Percentiles rank a stretch among this genome's conserved stretches.
These are phyloP conservation scores for Falcaria lacertinaria DNA, from an alignment of 2,888 invertebrate genomes.

Conservation along the genomic window DNA sequence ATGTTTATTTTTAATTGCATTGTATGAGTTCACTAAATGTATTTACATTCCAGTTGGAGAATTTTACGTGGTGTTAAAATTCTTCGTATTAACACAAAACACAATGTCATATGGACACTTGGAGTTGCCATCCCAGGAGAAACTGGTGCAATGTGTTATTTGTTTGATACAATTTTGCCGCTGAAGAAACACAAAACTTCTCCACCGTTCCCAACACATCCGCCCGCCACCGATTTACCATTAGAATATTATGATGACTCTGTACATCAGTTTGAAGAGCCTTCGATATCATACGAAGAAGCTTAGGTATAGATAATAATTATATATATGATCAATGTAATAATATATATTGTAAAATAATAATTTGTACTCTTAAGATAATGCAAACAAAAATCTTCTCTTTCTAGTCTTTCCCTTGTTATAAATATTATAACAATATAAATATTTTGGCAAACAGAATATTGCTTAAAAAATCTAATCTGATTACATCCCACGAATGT, in stretches of 20 bases:
- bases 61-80: conserved; percentile 85
- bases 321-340: neutral
- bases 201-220: conserved; percentile 90
- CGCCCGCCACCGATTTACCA: conserved; percentile 79
- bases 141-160: conserved; percentile 86
- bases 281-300: conserved; percentile 83
- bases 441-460: no score
- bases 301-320: conserved; percentile 19
- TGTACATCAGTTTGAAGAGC: conserved; percentile 86
- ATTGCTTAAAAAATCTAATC: no score
- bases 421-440: no score
- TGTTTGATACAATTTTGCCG: conserved; percentile 89
- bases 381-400: no score
- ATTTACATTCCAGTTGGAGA: conserved; percentile 68
- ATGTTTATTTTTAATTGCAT: no score
- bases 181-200: conserved; percentile 77
- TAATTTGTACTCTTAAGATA: no score
- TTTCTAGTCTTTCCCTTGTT: no score
- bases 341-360: no score
- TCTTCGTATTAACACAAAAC: conserved; percentile 94
- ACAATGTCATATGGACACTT: conserved; percentile 94
- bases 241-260: conserved; percentile 88
- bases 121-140: conserved; percentile 91
- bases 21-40: no score
- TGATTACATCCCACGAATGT: no score